Conservation (phyloP, 1,140 invertebrate species). For the Orussus abietinus region DNA sequence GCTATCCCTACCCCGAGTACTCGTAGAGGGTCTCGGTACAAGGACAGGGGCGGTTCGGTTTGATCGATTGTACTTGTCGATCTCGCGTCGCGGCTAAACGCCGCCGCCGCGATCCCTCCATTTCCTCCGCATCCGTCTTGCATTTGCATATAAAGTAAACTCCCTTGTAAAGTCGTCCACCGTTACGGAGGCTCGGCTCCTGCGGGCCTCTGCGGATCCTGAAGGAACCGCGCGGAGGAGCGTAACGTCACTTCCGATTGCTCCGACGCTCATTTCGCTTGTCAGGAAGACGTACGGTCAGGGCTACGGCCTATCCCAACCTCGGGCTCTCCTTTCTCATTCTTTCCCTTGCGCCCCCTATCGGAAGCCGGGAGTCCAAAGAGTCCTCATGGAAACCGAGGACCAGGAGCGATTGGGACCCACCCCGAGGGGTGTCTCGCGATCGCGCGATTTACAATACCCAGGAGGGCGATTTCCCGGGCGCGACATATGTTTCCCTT, state of each 20-base stretch:
- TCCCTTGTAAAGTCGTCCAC: no score
- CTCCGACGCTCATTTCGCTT: slow-evolving; percentile 37
- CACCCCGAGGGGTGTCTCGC: no score
- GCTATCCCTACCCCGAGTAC: no score
- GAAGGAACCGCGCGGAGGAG: slow-evolving; percentile 26
- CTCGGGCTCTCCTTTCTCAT: neutral
- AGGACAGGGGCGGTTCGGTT: no score
- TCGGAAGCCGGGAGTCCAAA: no score
- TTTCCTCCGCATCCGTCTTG: slow-evolving; percentile 29
- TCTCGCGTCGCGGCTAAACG: slow-evolving; percentile 30
- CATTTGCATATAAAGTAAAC: slow-evolving; percentile 35
- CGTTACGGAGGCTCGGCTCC: slow-evolving; percentile 13
- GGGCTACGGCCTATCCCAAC: slow-evolving; percentile 5
- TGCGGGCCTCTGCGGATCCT: slow-evolving; percentile 23
- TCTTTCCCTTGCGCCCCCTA: no score
- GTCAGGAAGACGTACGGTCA: slow-evolving; percentile 38
- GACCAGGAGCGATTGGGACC: no score
- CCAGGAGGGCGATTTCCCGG: no score
- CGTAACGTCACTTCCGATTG: slow-evolving; percentile 34
- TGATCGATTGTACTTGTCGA: slow-evolving; percentile 39
- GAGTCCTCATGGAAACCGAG: no score
- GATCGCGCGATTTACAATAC: no score
- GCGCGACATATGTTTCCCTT: no score
- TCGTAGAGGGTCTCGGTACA: no score
- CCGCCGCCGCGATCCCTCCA: slow-evolving; percentile 20